Evolutionary conservation across 2,113 vertebrate genomes (phyloP), one percentile per base, ranked within the genome.

Genomic region (Neogobius melanostomus): DNA sequence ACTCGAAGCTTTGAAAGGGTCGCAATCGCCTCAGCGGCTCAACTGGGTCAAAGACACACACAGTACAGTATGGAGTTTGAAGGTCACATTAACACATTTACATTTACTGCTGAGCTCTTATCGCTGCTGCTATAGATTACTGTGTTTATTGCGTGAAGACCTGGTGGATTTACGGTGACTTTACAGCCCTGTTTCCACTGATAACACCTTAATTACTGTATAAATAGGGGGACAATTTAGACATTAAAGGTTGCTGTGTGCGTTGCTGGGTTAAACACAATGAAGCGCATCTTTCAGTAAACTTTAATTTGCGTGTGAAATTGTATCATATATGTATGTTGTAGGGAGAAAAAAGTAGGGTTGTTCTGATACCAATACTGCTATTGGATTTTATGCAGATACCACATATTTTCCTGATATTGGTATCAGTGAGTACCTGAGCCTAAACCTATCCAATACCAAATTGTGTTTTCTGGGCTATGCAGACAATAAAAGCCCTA

Each of bases 41-140:
- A 81, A 78, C 16, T 80, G 49, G 73, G 74, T 71, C 63, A n/a
- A 28, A 48, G 28, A 75, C 2, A 49, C 10, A 67, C 21, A 15
- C 36, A 53, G 1, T 15, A 44, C 57, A 0, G 63, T 16, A 63
- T 36, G 14, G 44, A 16, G 17, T 61, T 61, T 61, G 59, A 61
- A 61, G 59, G 59, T 61, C 59, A 61, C 42, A 44, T 61, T 61
- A 45, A 61, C 59, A 61, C 42, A n/a, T 61, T 61, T 44, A 45
- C 59, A 61, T 61, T 61, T n/a, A 45, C 59, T 9, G 59, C 59
- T n/a, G 5, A 5, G 59, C 42, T 15, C 59, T 61, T 61, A 61
- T 61, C 59, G 6, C 59, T 8, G 8, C 42, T n/a, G 8, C 42
- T 44, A 43, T 61, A 61, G 36, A 45, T 61, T 61, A 44, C 36